phyloP scores from a whole-genome alignment of 2,113 vertebrate genomes.

The Fukomys damarensis region DNA sequence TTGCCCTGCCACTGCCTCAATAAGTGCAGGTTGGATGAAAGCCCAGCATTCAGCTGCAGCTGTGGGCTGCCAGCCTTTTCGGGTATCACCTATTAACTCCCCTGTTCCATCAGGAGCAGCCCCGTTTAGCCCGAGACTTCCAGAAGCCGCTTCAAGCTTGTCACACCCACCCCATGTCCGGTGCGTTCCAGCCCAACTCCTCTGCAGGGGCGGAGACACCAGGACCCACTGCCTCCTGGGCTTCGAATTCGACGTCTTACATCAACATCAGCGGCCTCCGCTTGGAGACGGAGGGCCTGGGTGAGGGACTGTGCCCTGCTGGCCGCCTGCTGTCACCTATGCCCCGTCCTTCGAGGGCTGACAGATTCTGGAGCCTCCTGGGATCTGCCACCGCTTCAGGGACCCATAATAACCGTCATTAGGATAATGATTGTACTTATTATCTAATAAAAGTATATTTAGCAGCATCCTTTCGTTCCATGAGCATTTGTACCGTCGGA shows the following conservation, averaged over 20 bases:
- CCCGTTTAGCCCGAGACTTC: accelerated
- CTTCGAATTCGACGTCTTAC: neutral
- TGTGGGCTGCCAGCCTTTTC: neutral
- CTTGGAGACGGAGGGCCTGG: neutral
- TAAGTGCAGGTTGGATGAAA: neutral
- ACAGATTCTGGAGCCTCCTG: neutral
- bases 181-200: neutral
- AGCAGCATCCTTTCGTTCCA: neutral
- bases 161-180: neutral
- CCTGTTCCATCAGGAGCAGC: accelerated
- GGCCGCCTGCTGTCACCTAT: neutral
- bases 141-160: neutral
- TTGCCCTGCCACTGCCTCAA: neutral
- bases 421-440: constrained; percentile 53
- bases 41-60: neutral
- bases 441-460: constrained; percentile 62
- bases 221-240: neutral
- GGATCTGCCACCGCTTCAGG: neutral
- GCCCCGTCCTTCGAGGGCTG: neutral
- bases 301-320: neutral
- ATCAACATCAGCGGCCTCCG: neutral
- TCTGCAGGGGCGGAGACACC: neutral
- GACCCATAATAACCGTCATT: constrained; percentile 22
- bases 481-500: neutral
- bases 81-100: neutral